Base-by-base conservation (phyloP, 2,888 invertebrate species). In the Xanthorhoe spadicearia region DNA sequence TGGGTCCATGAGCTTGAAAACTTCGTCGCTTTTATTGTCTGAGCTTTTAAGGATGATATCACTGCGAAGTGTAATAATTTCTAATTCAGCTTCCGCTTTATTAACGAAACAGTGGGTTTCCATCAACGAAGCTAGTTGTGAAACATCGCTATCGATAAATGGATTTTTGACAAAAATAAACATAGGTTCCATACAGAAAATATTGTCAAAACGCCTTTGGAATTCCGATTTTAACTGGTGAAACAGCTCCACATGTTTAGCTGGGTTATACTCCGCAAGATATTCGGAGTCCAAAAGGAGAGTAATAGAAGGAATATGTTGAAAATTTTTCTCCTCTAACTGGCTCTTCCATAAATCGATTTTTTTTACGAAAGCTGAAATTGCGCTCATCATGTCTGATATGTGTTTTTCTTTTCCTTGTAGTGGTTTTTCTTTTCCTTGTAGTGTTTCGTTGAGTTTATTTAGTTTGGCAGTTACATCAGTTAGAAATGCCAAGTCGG, bases 321-420 rank as follows among this genome's bases (percentile, higher is more conserved):
- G 35, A 35, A 52, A n/a, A 18, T 55, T 46, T 61, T 61, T 61
- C 49, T 61, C 46, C n/a, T 46, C 54, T 54, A 61, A 54, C 51
- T 50, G 59, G 51, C 51, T 35, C 54, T 54, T 61, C 61, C 61
- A 61, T 61, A 61, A 38, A 61, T 61, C 54, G 54, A 28, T 54
- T 55, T 54, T 61, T 13, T 54, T 55, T 32, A 61, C 50, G 53
- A 61, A 53, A n/a, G 61, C 53, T 53, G 53, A 61, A 51, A 51
- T 60, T 50, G 60, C 60, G 51, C 61, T 61, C 61, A 61, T 61
- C 61, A 61, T 53, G 52, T 61, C 61, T 43, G 61, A 61, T 50
- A 60, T 60, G 59, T 60, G 51, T 60, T 61, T 61, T 61, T 53
- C 38, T 38, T 38, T 60, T 52, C n/a, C n/a, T n/a, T n/a, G n/a